Evolutionary conservation across 2,888 invertebrate genomes (phyloP), one percentile per base, ranked within the genome.

Genomic region (Aspidiotus rigidus): DNA sequence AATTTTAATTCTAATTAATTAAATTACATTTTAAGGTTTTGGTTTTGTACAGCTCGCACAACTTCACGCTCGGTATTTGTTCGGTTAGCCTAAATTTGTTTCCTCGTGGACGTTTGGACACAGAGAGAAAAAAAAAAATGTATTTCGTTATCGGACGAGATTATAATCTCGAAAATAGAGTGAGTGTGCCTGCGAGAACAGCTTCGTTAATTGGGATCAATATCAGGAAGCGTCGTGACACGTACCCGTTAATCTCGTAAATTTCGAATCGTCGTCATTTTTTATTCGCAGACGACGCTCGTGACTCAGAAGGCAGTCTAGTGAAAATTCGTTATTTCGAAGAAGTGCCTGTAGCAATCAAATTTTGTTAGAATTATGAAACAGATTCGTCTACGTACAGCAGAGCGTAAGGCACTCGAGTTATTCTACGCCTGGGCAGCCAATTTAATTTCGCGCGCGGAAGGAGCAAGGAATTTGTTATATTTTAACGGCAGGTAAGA

Each of bases 391-490:
- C 55, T 56, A 64, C 28, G 28, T 55, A 64, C 9, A 44, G 17
- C 41, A 17, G 42, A 55, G 57, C 64, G 41, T 17, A 8, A 62
- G 44, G 49, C 57, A 64, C 64, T 64, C 28, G 56, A 55, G 41
- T 64, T 64, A 64, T 64, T 64, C 64, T 57, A 64, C 64, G 64
- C 41, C 57, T 64, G 57, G 64, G n/a, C 56, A 44, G 64, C 42
- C 64, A 64, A 64, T 64, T 64, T 57, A 41, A 64, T 64, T 64
- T 64, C 64, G 64, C 64, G 42, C 41, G 57, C 56, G 64, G 64
- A 55, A 56, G 42, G 42, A 64, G 54, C 53, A 8, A 54, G 55
- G 40, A 28, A 28, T 28, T 28, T 28, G 28, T 28, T 28, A 28
- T 28, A 28, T 28, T 28, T 28, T 28, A 28, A 28, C 28, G 28